These are phyloP conservation scores for Panurus biarmicus DNA, from an alignment of 2,113 vertebrate species.

Conservation along the genomic window DNA sequence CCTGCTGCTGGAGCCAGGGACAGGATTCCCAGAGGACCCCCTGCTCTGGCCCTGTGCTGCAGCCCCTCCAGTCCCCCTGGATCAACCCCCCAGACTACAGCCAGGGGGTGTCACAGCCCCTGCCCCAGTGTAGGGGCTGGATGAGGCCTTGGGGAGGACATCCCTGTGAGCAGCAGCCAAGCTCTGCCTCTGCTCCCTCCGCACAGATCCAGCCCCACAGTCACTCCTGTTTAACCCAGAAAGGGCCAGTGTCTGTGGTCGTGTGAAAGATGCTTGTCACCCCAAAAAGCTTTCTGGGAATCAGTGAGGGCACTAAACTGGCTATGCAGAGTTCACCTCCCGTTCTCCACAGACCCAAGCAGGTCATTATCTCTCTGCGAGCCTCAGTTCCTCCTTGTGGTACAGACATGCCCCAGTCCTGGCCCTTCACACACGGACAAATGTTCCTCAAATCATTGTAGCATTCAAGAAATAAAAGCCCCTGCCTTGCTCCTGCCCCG, in stretches of 20 bases:
- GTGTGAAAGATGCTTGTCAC: fast-evolving
- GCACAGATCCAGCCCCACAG: neutral
- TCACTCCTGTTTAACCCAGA: neutral
- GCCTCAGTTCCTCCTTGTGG: neutral
- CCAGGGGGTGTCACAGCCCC: neutral
- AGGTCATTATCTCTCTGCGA: fast-evolving
- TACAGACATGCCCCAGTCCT: neutral
- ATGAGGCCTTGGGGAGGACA: neutral
- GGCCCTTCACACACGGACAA: neutral
- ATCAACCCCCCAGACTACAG: neutral
- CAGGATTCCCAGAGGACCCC: neutral
- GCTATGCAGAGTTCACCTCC: neutral
- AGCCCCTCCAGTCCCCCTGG: neutral
- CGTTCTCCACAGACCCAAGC: neutral
- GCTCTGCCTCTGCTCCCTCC: neutral
- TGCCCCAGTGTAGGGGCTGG: fast-evolving
- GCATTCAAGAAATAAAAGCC: neutral
- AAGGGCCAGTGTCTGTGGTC: neutral
- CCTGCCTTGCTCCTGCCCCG: neutral
- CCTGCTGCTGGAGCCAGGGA: neutral
- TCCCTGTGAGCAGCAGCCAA: neutral
- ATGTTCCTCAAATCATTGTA: neutral
- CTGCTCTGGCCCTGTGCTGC: neutral
- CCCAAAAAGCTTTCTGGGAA: neutral
- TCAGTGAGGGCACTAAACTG: neutral